phyloP scores from a whole-genome alignment of 2,113 vertebrate species.

The Stercorarius parasiticus region DNA sequence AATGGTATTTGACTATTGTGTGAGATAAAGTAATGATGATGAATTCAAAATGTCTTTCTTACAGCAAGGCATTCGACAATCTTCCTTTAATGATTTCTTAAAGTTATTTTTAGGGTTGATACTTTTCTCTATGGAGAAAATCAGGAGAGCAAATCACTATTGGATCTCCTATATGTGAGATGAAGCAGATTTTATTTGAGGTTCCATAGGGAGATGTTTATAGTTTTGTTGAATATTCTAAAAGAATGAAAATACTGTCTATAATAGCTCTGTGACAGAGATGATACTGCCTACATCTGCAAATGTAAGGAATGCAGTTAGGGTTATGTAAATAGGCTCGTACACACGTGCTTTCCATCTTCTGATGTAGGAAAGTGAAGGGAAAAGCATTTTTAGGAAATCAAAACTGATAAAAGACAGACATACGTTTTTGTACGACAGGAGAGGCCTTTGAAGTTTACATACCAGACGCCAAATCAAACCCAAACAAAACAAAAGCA shows the following conservation, averaged over 20 bases:
- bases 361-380: background rate
- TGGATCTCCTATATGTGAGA: background rate
- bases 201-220: background rate
- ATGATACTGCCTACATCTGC: background rate
- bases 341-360: background rate
- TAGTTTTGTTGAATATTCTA: background rate
- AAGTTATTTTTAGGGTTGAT: background rate
- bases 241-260: background rate
- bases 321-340: accelerated
- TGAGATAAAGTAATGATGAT: background rate
- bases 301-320: background rate
- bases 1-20: background rate
- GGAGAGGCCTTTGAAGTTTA: background rate
- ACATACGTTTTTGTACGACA: background rate
- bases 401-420: background rate
- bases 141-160: background rate
- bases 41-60: background rate
- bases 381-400: background rate
- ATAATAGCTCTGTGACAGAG: background rate
- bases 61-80: background rate
- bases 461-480: background rate
- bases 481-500: background rate
- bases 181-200: background rate
- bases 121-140: background rate
- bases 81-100: background rate